Evolutionary conservation across 1,140 invertebrate genomes (phyloP).

Genomic region (Littorina saxatilis): DNA sequence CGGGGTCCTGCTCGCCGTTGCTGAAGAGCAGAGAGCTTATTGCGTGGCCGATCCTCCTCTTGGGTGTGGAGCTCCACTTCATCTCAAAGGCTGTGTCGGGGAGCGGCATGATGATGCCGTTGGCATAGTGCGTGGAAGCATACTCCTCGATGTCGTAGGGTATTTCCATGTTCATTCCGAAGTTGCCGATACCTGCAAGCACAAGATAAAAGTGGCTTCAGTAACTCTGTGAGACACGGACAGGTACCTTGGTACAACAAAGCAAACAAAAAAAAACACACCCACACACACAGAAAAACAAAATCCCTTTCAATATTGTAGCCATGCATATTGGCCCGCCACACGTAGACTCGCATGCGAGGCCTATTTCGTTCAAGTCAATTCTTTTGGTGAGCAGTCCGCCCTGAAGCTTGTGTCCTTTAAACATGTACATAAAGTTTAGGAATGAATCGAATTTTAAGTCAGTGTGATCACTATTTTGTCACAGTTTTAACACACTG

Average conservation of each 20-base stretch:
- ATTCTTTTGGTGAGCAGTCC: too few relatives aligned
- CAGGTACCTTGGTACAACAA: background rate
- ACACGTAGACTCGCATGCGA: too few relatives aligned
- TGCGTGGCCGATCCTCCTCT: background rate
- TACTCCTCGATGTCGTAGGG: slow-evolving; percentile 18
- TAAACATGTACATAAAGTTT: too few relatives aligned
- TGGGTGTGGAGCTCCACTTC: slow-evolving; percentile 23
- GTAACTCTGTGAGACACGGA: background rate
- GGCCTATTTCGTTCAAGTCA: too few relatives aligned
- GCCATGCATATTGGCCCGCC: too few relatives aligned
- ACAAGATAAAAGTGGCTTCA: background rate
- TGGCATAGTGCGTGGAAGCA: slow-evolving; percentile 1
- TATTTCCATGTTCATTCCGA: slow-evolving; percentile 26
- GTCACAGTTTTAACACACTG: too few relatives aligned
- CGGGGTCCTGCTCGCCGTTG: slow-evolving; percentile 19
- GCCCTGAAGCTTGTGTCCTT: too few relatives aligned
- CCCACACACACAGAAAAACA: too few relatives aligned
- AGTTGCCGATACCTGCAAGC: slow-evolving; percentile 28
- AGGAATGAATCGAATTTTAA: too few relatives aligned
- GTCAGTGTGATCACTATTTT: too few relatives aligned
- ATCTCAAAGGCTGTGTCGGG: background rate
- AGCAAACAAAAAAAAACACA: too few relatives aligned
- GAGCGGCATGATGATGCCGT: slow-evolving; percentile 18
- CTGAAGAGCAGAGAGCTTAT: background rate
- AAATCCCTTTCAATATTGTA: too few relatives aligned